Conservation (phyloP, 1,140 invertebrate genomes). For the Pogonognathellus flavescens region DNA sequence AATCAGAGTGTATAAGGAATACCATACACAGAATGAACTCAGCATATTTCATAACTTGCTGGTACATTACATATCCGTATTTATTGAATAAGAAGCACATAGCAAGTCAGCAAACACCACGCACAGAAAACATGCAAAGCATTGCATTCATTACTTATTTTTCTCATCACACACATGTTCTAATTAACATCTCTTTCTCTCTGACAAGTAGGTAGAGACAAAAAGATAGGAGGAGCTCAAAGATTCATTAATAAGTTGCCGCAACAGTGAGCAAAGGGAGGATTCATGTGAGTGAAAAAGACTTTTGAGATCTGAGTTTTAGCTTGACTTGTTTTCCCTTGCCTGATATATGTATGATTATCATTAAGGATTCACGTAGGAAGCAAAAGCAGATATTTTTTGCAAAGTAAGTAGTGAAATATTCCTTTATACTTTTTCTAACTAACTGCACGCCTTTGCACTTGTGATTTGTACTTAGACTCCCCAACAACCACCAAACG, state of each 20-base stretch:
- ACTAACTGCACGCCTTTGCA: not conserved
- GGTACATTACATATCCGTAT: too few relatives aligned
- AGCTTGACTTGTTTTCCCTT: slow-evolving; percentile 27
- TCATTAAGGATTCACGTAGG: slow-evolving; percentile 43
- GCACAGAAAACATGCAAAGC: slow-evolving; percentile 50
- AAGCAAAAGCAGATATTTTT: slow-evolving; percentile 38
- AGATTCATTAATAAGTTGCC: slow-evolving; percentile 46
- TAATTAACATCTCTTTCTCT: slow-evolving; percentile 47
- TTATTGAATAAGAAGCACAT: too few relatives aligned
- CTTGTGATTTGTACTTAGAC: too few relatives aligned
- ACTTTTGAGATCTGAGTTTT: slow-evolving; percentile 48
- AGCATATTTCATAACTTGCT: not conserved
- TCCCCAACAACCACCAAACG: too few relatives aligned
- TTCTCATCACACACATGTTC: slow-evolving; percentile 42
- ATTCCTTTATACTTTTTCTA: slow-evolving; percentile 22
- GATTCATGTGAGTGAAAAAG: slow-evolving; percentile 49
- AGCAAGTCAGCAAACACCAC: not conserved
- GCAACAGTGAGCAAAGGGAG: slow-evolving; percentile 41
- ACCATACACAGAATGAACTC: not conserved
- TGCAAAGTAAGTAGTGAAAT: slow-evolving; percentile 32
- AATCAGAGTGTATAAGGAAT: not conserved
- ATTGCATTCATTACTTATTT: slow-evolving; percentile 17
- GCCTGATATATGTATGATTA: slow-evolving; percentile 29
- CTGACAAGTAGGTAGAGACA: slow-evolving; percentile 46
- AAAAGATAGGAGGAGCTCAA: slow-evolving; percentile 40